Evolutionary conservation across 2,888 invertebrate genomes (phyloP).

Genomic region (Stenodema calcarata): DNA sequence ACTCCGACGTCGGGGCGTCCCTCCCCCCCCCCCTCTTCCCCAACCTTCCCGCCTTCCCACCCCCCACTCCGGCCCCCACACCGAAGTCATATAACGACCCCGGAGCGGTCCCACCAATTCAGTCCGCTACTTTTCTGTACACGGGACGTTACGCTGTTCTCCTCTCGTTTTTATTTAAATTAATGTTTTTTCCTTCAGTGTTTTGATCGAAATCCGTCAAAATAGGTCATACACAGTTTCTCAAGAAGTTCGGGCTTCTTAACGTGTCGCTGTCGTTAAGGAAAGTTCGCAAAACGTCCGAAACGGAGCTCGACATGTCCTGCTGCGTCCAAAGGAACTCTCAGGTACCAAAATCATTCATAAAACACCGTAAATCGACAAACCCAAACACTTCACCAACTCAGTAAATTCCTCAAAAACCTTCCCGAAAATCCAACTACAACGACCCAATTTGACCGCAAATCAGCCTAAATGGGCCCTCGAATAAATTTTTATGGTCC

Average conservation of each 20-base stretch:
- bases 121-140: conserved; percentile 2
- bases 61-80: not conserved
- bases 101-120: not conserved
- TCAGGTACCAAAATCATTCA: conserved; percentile 1
- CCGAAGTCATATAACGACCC: conserved; percentile 43
- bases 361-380: not conserved
- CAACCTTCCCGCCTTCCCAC: not conserved
- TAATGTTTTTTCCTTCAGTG: not conserved
- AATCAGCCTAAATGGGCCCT: too few relatives aligned
- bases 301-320: conserved; percentile 43
- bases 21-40: not conserved
- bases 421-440: too few relatives aligned
- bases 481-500: too few relatives aligned
- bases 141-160: not conserved
- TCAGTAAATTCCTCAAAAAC: not conserved
- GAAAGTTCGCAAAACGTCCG: conserved; percentile 35
- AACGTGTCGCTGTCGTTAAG: conserved; percentile 37
- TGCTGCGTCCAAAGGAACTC: conserved; percentile 44
- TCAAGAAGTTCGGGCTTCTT: conserved; percentile 43
- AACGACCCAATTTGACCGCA: too few relatives aligned
- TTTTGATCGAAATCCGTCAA: conserved; percentile 16
- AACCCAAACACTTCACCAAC: not conserved
- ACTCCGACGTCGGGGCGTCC: not conserved
- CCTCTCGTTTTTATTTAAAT: not conserved
- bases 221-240: conserved; percentile 37